phyloP scores from a whole-genome alignment of 2,888 invertebrate species.

The Zygaena filipendulae region DNA sequence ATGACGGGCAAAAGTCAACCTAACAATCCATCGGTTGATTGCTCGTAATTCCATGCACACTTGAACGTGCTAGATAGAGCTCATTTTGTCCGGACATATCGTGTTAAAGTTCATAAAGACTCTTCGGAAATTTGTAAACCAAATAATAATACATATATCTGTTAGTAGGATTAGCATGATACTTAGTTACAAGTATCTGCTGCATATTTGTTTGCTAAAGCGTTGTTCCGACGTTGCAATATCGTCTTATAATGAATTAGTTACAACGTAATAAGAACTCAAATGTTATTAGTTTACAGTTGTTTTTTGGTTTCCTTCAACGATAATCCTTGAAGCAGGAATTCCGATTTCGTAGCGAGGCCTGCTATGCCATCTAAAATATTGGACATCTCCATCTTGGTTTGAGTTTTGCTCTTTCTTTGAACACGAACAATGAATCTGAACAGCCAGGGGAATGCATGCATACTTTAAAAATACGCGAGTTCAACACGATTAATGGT shows the following conservation, averaged over 20 bases:
- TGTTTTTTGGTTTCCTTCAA: constrained; percentile 23
- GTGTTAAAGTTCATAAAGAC: too few species aligned
- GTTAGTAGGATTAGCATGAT: constrained; percentile 58
- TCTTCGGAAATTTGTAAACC: constrained; percentile 59
- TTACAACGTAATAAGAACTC: constrained; percentile 34
- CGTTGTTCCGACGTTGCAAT: constrained; percentile 49
- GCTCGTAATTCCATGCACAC: constrained; percentile 49
- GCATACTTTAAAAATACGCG: constrained; percentile 53
- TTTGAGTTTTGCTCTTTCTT: constrained; percentile 61
- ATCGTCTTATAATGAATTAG: constrained; percentile 34
- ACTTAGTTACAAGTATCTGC: constrained; percentile 63
- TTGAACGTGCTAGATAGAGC: too few species aligned
- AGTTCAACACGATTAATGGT: too few species aligned
- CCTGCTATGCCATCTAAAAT: constrained; percentile 69
- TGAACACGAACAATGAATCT: constrained; percentile 61
- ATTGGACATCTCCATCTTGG: constrained; percentile 68
- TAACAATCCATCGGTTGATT: constrained; percentile 63
- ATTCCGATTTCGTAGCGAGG: constrained; percentile 62
- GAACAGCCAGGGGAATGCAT: constrained; percentile 60
- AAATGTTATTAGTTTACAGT: constrained; percentile 31
- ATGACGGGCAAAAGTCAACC: constrained; percentile 63
- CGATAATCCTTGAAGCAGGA: constrained; percentile 49
- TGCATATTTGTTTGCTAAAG: constrained; percentile 59
- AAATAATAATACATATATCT: too few species aligned
- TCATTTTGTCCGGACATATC: too few species aligned